These are phyloP conservation scores for Cossypha dichroa DNA, from an alignment of 2,797 vertebrate species.

Conservation along the genomic window DNA sequence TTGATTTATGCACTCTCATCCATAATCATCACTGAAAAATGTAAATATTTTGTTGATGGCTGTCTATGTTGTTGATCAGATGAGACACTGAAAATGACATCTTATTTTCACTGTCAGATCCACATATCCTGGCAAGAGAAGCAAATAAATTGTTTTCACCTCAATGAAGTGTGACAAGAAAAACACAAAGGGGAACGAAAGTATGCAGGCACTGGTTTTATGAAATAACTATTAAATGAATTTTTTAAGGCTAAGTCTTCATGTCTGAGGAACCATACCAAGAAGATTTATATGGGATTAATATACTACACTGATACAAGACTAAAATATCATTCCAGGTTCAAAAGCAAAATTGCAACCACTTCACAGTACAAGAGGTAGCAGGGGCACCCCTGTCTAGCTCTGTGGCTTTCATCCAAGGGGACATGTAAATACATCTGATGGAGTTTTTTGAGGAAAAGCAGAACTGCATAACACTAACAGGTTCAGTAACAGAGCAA, in stretches of 20 bases:
- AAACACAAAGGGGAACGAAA: neutral
- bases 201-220: neutral
- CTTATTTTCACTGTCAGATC: slow-evolving; percentile 35
- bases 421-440: neutral
- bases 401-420: neutral
- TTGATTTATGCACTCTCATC: slow-evolving; percentile 43
- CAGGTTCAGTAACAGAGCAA: neutral
- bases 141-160: slow-evolving; percentile 28
- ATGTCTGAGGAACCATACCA: neutral
- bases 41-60: slow-evolving; percentile 57
- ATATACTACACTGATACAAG: neutral
- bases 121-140: neutral
- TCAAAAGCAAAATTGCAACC: neutral
- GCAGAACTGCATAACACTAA: neutral
- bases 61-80: slow-evolving; percentile 47
- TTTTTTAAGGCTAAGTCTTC: neutral
- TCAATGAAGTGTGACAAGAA: slow-evolving; percentile 5
- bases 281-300: neutral
- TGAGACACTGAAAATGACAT: slow-evolving; percentile 26
- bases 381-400: neutral
- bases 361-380: neutral
- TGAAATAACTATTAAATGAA: neutral
- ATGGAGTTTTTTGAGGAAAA: neutral
- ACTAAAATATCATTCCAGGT: neutral
- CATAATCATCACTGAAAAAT: slow-evolving; percentile 47